Percentiles rank a stretch among this genome's conserved stretches.
Conservation (phyloP, 2,888 invertebrate species). For the Campoletis raptor region DNA sequence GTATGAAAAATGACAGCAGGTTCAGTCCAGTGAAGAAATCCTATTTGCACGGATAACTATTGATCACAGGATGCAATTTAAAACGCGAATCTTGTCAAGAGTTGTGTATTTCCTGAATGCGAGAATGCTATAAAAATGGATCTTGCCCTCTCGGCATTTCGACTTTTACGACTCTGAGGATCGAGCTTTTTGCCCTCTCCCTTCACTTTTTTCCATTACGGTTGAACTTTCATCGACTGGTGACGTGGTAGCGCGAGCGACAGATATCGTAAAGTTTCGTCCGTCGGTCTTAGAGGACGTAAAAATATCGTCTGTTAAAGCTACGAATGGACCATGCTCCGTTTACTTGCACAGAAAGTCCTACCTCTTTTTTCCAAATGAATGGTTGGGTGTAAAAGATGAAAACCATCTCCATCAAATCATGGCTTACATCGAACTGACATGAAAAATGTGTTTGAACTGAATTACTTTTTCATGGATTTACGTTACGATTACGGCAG, state of each 20-base stretch:
- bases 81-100: neutral
- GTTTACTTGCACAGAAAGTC: neutral
- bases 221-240: constrained; percentile 1
- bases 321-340: neutral
- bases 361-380: neutral
- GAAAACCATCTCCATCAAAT: neutral
- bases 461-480: neutral
- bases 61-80: neutral
- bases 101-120: neutral
- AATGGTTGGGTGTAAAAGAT: neutral
- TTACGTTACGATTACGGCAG: neutral
- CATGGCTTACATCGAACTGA: neutral
- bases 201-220: constrained; percentile 1
- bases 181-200: neutral
- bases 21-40: neutral
- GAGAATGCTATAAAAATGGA: neutral
- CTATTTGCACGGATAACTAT: neutral
- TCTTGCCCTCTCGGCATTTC: neutral
- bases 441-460: neutral
- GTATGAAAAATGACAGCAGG: neutral
- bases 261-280: neutral
- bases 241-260: neutral
- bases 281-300: neutral
- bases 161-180: neutral
- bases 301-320: constrained; percentile 2